Percentiles rank a stretch among this genome's conserved stretches.
Conservation (phyloP, 1,140 invertebrate genomes). For the Lordiphosa collinella region DNA sequence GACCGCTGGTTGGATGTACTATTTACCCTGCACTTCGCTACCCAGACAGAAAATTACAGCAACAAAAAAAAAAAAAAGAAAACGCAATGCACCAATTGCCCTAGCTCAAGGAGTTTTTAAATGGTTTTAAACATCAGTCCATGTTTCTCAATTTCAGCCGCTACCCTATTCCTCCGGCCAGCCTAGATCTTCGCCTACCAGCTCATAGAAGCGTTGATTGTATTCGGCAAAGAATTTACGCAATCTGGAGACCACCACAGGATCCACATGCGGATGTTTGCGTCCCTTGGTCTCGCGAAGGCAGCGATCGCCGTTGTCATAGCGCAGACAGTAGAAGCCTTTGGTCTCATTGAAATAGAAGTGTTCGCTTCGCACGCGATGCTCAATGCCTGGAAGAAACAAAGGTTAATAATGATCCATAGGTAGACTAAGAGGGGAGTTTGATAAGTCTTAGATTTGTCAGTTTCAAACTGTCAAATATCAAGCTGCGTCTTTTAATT, state of each 20-base stretch:
- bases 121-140: conserved; percentile 31
- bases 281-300: conserved; percentile 96
- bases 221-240: conserved; percentile 96
- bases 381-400: conserved; percentile 73
- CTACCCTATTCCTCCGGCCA: conserved; percentile 74
- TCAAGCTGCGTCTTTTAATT: too few species aligned
- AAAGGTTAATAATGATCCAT: too few species aligned
- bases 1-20: conserved; percentile 21
- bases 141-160: conserved; percentile 31
- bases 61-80: too few species aligned
- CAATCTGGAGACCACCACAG: conserved; percentile 91
- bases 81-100: not conserved
- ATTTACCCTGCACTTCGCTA: conserved; percentile 18
- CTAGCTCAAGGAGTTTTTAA: not conserved
- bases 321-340: conserved; percentile 96
- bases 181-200: conserved; percentile 94
- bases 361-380: conserved; percentile 90
- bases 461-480: too few species aligned
- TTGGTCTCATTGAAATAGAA: conserved; percentile 99
- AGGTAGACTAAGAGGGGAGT: too few species aligned
- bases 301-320: conserved; percentile 92
- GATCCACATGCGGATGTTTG: conserved; percentile 92
- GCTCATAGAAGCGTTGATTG: conserved; percentile 96
- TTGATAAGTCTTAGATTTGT: too few species aligned
- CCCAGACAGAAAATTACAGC: too few species aligned